These are phyloP conservation scores for Microtus pennsylvanicus DNA, from an alignment of 2,113 vertebrate species.

Conservation along the genomic window DNA sequence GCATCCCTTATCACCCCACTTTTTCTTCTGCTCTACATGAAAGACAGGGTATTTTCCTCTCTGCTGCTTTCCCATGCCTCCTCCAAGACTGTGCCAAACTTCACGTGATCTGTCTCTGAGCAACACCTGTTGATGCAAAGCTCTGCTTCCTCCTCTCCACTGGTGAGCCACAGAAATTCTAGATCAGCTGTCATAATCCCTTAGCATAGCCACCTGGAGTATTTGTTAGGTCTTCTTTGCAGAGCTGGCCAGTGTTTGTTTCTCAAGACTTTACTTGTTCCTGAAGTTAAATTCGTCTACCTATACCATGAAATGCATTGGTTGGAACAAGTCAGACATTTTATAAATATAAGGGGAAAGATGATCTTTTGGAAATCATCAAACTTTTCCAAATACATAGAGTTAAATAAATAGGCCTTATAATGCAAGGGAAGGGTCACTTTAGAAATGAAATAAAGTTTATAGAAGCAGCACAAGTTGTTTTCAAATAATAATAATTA, in stretches of 20 bases:
- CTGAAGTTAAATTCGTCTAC: background rate
- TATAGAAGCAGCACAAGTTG: background rate
- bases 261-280: background rate
- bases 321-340: background rate
- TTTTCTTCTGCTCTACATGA: too few species aligned
- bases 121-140: background rate
- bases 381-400: background rate
- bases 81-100: background rate
- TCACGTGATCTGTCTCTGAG: background rate
- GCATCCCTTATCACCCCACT: too few species aligned
- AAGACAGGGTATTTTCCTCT: background rate
- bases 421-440: background rate
- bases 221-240: background rate
- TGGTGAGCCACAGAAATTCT: background rate
- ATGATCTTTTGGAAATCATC: background rate
- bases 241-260: background rate
- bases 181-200: fast-evolving
- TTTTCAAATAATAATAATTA: conserved; percentile 21
- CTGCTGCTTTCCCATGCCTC: background rate
- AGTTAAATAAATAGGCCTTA: background rate
- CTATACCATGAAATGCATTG: background rate
- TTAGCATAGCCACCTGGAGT: background rate
- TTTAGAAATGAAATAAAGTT: conserved; percentile 12
- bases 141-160: fast-evolving
- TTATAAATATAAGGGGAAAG: background rate